phyloP scores from a whole-genome alignment of 2,888 invertebrate genomes.

The Monoplex corrugatus region DNA sequence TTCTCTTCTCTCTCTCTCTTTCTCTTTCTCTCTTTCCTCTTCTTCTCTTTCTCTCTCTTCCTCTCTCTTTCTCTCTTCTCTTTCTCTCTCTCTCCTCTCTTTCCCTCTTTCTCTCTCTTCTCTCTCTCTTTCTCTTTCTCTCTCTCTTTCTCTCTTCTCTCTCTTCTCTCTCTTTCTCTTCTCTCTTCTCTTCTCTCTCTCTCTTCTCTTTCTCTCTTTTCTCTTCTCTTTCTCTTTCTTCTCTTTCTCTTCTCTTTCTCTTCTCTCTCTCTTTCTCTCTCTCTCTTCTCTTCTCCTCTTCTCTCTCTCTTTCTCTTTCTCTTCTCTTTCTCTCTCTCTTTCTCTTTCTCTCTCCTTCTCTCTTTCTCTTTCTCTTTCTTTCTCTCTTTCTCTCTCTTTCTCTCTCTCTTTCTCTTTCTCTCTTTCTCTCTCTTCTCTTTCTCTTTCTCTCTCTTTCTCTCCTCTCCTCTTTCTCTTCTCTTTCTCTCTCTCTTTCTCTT shows the following conservation, averaged over 20 bases:
- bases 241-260: neutral
- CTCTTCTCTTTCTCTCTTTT: neutral
- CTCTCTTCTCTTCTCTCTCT: too few relatives aligned
- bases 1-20: too few relatives aligned
- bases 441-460: neutral
- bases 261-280: neutral
- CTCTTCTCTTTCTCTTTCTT: slow-evolving; percentile 11
- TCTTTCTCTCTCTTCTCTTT: neutral
- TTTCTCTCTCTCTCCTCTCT: too few relatives aligned
- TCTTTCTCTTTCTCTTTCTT: neutral
- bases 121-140: slow-evolving; percentile 8
- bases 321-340: neutral
- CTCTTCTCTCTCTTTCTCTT: neutral
- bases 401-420: neutral
- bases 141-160: neutral
- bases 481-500: neutral
- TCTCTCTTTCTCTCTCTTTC: neutral
- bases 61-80: too few relatives aligned
- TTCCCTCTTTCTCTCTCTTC: too few relatives aligned
- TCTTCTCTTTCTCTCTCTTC: too few relatives aligned
- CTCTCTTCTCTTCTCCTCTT: neutral
- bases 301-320: neutral
- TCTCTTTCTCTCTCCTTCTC: neutral
- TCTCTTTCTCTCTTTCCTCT: too few relatives aligned
- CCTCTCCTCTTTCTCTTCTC: neutral